Percentiles rank a stretch among this genome's conserved stretches.
Conservation (phyloP, 2,888 invertebrate genomes). For the Mystacides longicornis region DNA sequence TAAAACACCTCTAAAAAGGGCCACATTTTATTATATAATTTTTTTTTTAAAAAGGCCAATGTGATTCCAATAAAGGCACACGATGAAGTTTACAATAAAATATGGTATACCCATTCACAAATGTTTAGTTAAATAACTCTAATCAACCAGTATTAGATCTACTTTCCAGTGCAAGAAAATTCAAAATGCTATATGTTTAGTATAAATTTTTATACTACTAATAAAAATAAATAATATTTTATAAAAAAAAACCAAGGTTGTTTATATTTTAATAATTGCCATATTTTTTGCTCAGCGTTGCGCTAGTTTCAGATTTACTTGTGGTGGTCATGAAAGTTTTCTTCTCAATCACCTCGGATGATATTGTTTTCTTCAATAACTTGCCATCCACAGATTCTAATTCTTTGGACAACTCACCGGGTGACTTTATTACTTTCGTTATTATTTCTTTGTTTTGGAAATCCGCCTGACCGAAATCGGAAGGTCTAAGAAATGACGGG, state of each 20-base stretch:
- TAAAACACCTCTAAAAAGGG: no score
- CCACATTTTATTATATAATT: no score
- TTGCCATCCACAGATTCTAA: conserved; percentile 56
- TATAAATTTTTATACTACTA: neutral
- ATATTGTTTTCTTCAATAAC: conserved; percentile 60
- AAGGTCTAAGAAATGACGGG: conserved; percentile 44
- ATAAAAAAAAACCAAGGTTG: no score
- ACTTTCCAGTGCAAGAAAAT: neutral
- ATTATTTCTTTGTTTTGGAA: conserved; percentile 35
- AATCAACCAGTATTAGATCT: neutral
- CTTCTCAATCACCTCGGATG: conserved; percentile 60
- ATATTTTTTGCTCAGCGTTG: conserved; percentile 50
- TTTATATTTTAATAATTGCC: conserved; percentile 35
- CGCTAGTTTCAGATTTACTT: conserved; percentile 50
- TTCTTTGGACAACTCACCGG: conserved; percentile 41
- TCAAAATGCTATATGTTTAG: neutral
- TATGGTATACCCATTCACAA: no score
- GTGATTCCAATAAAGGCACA: no score
- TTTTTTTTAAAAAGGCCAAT: no score
- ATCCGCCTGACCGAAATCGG: conserved; percentile 43
- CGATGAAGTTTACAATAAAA: no score
- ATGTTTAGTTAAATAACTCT: no score
- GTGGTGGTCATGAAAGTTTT: conserved; percentile 61
- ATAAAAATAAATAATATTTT: no score
- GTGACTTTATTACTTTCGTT: conserved; percentile 35